A percentile compares a stretch with the other conserved stretches of the same genome.
Evolutionary conservation across 2,113 vertebrate species (phyloP).

Genomic region (Macquaria ambigua): DNA sequence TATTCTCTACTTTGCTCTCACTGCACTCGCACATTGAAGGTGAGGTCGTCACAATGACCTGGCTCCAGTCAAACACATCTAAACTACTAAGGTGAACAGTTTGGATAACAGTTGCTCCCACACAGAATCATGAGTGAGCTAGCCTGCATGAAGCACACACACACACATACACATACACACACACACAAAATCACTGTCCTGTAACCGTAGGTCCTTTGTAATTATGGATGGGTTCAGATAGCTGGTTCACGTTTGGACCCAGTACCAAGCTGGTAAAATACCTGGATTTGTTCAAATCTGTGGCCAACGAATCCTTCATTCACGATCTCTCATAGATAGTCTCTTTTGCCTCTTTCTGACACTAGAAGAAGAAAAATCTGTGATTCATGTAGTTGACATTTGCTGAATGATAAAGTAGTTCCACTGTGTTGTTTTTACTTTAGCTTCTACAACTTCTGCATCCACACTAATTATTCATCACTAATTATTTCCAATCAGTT

Average conservation of each 20-base stretch:
- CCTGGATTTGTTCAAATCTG: background rate
- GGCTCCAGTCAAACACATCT: slow-evolving; percentile 11
- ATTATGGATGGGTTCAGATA: background rate
- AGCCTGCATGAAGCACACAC: background rate
- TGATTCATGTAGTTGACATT: no score
- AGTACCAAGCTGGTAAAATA: background rate
- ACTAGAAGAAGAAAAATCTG: background rate
- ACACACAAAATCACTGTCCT: background rate
- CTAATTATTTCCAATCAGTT: no score
- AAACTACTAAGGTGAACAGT: slow-evolving; percentile 6
- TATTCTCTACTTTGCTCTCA: slow-evolving; percentile 2
- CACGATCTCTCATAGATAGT: background rate
- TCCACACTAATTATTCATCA: no score
- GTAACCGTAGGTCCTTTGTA: background rate
- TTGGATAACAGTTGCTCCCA: slow-evolving; percentile 14
- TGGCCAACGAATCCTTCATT: background rate
- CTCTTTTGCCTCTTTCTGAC: background rate
- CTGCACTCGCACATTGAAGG: background rate
- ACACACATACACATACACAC: background rate
- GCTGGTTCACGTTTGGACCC: background rate
- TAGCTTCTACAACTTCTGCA: no score
- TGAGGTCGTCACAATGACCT: background rate
- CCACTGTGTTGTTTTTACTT: no score
- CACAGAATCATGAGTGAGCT: background rate
- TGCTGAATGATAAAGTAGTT: no score